Evolutionary conservation across 1,140 invertebrate species (phyloP).

Genomic region (Colletes gigas): DNA sequence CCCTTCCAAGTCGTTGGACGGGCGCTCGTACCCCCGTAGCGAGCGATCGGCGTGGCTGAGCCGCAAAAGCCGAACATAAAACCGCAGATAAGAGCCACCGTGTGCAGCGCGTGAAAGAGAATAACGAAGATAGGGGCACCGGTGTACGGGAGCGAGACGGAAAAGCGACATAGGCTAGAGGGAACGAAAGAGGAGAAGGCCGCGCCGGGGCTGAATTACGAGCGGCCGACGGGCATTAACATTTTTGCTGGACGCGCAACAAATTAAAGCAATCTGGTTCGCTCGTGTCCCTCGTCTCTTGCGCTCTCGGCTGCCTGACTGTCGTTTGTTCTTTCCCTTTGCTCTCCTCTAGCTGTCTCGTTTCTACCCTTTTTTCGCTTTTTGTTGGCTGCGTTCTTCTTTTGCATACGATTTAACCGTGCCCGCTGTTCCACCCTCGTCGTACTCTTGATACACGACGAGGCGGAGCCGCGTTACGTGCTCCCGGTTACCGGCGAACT

Average conservation of each 20-base stretch:
- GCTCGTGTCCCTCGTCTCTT: conserved; percentile 64
- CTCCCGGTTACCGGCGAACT: background rate
- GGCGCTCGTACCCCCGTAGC: background rate
- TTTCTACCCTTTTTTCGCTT: background rate
- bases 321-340: conserved; percentile 40
- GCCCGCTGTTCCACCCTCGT: conserved; percentile 38
- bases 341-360: conserved; percentile 1
- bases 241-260: conserved; percentile 75
- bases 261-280: conserved; percentile 77
- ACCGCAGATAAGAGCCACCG: conserved; percentile 74
- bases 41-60: conserved; percentile 67
- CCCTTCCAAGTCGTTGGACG: background rate
- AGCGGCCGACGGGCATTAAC: conserved; percentile 73
- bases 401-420: conserved; percentile 51
- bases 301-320: conserved; percentile 41
- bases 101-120: conserved; percentile 59
- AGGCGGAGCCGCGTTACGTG: conserved; percentile 38
- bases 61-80: conserved; percentile 76
- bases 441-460: conserved; percentile 47
- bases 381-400: conserved; percentile 14
- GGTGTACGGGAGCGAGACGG: conserved; percentile 17
- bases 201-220: conserved; percentile 70
- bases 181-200: conserved; percentile 37
- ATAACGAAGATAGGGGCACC: conserved; percentile 9
- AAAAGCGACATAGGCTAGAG: conserved; percentile 28